Percentiles rank a stretch among this genome's conserved stretches.
Conservation (phyloP, 1,140 invertebrate genomes). For the Drosophila nasuta region DNA sequence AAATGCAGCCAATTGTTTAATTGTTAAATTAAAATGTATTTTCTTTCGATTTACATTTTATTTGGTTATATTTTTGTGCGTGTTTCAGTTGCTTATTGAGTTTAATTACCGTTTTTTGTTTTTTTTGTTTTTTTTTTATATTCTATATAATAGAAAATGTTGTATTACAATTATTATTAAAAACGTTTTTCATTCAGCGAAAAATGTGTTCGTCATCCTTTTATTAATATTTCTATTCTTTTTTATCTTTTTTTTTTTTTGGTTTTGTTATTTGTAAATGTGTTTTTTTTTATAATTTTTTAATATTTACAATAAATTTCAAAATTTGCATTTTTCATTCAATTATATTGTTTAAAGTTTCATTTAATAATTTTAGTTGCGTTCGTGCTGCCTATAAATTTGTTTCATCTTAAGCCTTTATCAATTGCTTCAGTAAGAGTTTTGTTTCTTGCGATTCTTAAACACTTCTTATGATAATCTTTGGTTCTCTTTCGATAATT, state of each 20-base stretch:
- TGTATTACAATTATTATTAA: conserved; percentile 60
- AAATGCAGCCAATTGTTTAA: conserved; percentile 43
- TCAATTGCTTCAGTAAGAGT: conserved; percentile 62
- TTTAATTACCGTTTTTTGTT: conserved; percentile 11
- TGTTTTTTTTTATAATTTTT: conserved; percentile 21
- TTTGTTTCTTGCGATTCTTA: conserved; percentile 25
- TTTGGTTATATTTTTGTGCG: conserved; percentile 61
- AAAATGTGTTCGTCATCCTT: conserved; percentile 38
- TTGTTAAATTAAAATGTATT: conserved; percentile 22
- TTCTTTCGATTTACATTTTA: conserved; percentile 5
- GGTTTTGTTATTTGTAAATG: conserved; percentile 23
- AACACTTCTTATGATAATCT: conserved; percentile 21
- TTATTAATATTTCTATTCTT: conserved; percentile 1
- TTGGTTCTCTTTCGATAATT: conserved; percentile 27
- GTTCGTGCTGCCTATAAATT: conserved; percentile 28
- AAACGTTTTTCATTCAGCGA: conserved; percentile 51
- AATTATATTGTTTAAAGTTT: conserved; percentile 20
- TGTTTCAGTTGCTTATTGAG: conserved; percentile 59
- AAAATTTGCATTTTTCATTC: conserved; percentile 23
- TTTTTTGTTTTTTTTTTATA: not conserved
- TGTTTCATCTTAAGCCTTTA: conserved; percentile 54
- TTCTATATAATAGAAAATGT: conserved; percentile 70
- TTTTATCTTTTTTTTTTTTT: not conserved
- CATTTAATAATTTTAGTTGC: conserved; percentile 20
- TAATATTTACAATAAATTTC: conserved; percentile 56